Evolutionary conservation across 2,888 invertebrate species (phyloP).

Genomic region (Epirrita christyi): DNA sequence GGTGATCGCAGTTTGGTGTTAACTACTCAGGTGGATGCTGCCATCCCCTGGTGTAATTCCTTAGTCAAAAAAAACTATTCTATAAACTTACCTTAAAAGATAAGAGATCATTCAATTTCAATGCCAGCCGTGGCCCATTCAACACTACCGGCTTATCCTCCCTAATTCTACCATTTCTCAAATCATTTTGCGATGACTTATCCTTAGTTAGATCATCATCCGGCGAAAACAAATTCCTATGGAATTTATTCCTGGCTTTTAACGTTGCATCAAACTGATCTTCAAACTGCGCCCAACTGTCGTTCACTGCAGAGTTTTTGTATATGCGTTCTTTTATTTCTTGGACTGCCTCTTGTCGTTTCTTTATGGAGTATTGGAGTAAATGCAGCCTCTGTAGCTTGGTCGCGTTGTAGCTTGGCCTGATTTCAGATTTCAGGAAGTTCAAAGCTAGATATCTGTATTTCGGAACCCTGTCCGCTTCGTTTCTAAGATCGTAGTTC

Average conservation of each 20-base stretch:
- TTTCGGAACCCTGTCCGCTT: slow-evolving; percentile 68
- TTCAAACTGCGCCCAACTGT: slow-evolving; percentile 48
- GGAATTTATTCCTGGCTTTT: slow-evolving; percentile 62
- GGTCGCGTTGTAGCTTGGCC: slow-evolving; percentile 89
- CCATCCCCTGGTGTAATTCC: too few relatives aligned
- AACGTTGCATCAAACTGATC: slow-evolving; percentile 55
- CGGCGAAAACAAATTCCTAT: slow-evolving; percentile 67
- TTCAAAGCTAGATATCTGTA: slow-evolving; percentile 76
- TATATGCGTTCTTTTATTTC: slow-evolving; percentile 79
- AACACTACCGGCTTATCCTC: slow-evolving; percentile 61
- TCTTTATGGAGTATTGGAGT: slow-evolving; percentile 89
- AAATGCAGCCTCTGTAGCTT: slow-evolving; percentile 89
- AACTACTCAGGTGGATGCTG: too few relatives aligned
- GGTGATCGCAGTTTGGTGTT: too few relatives aligned
- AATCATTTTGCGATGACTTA: slow-evolving; percentile 60
- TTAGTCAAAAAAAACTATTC: too few relatives aligned
- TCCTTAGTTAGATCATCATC: slow-evolving; percentile 52
- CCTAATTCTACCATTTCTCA: slow-evolving; percentile 65
- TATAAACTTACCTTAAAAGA: slow-evolving; percentile 76
- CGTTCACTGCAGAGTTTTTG: slow-evolving; percentile 70
- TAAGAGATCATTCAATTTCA: slow-evolving; percentile 78
- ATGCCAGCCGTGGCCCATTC: slow-evolving; percentile 70
- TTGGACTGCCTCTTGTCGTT: slow-evolving; percentile 86
- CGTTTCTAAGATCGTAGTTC: slow-evolving; percentile 73
- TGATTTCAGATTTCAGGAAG: slow-evolving; percentile 86